Evolutionary conservation across 1,140 invertebrate species (phyloP), one percentile per base, ranked within the genome.

Genomic region (Chymomyza costata): DNA sequence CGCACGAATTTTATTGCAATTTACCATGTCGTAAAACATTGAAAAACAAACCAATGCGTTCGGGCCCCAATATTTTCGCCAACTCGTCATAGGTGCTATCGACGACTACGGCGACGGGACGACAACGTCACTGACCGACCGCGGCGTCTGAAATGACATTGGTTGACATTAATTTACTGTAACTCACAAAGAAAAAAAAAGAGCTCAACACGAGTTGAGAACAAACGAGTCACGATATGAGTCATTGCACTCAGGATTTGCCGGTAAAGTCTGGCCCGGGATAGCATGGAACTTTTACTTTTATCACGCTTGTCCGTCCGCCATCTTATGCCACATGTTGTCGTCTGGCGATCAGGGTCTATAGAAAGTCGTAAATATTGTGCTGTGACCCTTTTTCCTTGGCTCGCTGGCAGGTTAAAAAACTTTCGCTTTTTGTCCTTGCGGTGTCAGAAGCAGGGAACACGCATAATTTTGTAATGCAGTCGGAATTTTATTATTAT

Each of bases 191-290:
- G 66, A 80, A 78, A 78, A 71, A 76, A 67, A 80, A 5, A 3
- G 21, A 5, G 3, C 21, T 8, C 21, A 25, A 8, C 21, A 5
- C 21, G n/a, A n/a, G n/a, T n/a, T n/a, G n/a, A n/a, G n/a, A n/a
- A 78, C 71, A 78, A 78, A 66, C n/a, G n/a, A 78, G 71, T 80
- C 71, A 78, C 71, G 71, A 40, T 58, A 66, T 78, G 71, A 78
- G 71, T 71, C 71, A 78, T 66, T 78, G 71, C 67, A 78, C 71
- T 59, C 62, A 16, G 21, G n/a, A n/a, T 43, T 64, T 62, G 48
- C 13, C 49, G 38, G 1, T 11, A 7, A 46, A 57, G 53, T 56
- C n/a, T 32, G n/a, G 5, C 31, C 43, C 21, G 28, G 13, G 11
- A n/a, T n/a, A n/a, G n/a, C n/a, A n/a, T n/a, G n/a, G n/a, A n/a